phyloP scores from a whole-genome alignment of 2,113 vertebrate species.

The Marmota monax region DNA sequence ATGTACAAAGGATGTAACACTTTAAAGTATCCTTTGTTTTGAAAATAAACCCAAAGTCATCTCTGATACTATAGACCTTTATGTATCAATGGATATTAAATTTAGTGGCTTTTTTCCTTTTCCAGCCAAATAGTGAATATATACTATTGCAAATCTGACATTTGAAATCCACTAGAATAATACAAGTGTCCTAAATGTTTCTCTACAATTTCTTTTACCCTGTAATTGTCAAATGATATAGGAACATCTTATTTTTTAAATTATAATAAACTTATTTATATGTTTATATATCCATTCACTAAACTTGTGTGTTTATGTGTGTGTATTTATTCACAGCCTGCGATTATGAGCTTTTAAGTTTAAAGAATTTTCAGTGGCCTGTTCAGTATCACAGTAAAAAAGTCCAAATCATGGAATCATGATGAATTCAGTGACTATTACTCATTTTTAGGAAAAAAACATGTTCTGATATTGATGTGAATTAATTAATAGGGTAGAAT shows the following conservation, averaged over 20 bases:
- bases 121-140: background rate
- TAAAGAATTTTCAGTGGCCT: background rate
- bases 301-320: background rate
- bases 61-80: background rate
- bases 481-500: background rate
- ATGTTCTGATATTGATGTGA: background rate
- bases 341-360: background rate
- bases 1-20: background rate
- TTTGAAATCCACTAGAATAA: constrained; percentile 7
- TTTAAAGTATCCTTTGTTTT: background rate
- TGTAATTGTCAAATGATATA: background rate
- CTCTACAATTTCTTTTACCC: background rate
- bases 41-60: background rate
- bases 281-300: background rate
- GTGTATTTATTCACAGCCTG: background rate
- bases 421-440: background rate
- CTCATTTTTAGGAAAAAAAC: background rate
- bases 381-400: background rate
- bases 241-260: background rate
- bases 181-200: background rate
- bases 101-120: background rate
- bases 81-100: background rate
- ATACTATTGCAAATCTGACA: background rate
- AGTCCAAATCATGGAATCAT: background rate
- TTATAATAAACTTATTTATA: background rate